phyloP scores from a whole-genome alignment of 2,113 vertebrate genomes.

The Ictidomys tridecemlineatus region DNA sequence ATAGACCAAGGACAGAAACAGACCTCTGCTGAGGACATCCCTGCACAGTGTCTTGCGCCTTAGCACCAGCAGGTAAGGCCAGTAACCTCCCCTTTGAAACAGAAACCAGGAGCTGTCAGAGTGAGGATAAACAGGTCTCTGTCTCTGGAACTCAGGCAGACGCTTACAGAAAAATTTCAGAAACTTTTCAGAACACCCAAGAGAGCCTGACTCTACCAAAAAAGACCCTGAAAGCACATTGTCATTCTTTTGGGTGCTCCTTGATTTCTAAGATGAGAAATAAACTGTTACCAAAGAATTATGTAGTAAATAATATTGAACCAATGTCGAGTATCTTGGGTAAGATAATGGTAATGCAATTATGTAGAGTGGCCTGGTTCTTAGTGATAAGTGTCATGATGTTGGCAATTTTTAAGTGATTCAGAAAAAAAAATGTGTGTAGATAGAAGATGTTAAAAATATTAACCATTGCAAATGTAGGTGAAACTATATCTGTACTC shows the following conservation, averaged over 20 bases:
- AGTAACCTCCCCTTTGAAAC: not conserved
- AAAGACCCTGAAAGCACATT: not conserved
- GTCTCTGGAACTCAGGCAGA: not conserved
- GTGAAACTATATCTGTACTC: not conserved
- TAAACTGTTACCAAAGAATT: not conserved
- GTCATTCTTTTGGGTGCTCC: not conserved
- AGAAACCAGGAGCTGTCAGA: not conserved
- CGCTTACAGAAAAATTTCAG: not conserved
- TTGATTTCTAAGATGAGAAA: not conserved
- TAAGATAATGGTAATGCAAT: not conserved
- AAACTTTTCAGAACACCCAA: not conserved
- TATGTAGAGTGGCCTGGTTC: not conserved
- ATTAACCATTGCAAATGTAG: not conserved
- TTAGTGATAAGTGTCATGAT: not conserved
- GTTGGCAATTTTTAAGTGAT: not conserved
- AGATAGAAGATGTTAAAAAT: conserved; percentile 10
- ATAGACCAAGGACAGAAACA: not conserved
- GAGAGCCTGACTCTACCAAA: not conserved
- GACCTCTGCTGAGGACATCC: not conserved
- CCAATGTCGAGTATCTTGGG: not conserved
- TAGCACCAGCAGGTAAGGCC: not conserved
- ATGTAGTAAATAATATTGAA: not conserved
- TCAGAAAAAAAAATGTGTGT: not conserved
- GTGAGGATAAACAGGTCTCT: not conserved
- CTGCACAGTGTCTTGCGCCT: not conserved